Conservation (phyloP, 2,797 vertebrate genomes). For the Fratercula arctica region DNA sequence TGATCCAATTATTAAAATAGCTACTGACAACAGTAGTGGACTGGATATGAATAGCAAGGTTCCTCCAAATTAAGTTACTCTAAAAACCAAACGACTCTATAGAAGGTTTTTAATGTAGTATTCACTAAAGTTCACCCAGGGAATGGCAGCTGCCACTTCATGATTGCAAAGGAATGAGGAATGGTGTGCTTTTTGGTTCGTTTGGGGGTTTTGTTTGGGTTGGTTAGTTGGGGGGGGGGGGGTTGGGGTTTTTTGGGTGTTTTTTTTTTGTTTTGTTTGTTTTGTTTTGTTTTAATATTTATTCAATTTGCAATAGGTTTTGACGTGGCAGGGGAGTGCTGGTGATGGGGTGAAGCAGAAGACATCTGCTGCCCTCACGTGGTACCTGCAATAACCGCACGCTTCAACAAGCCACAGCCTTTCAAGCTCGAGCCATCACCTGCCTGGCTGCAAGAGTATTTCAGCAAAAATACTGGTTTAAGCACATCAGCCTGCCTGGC, state of each 20-base stretch:
- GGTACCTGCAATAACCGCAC: background rate
- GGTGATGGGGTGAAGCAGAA: background rate
- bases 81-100: background rate
- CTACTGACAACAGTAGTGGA: background rate
- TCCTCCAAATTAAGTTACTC: background rate
- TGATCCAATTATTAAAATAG: background rate
- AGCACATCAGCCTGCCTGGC: background rate
- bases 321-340: background rate
- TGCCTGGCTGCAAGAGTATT: accelerated
- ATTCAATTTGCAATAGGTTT: too few species aligned
- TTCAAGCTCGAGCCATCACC: background rate
- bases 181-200: accelerated
- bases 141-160: background rate
- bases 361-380: constrained; percentile 47
- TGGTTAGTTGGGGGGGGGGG: background rate
- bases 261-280: too few species aligned
- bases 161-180: background rate
- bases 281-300: accelerated
- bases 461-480: accelerated
- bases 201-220: background rate
- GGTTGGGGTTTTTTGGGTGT: too few species aligned
- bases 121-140: background rate
- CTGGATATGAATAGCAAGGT: background rate
- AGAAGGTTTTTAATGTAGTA: background rate
- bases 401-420: background rate